Evolutionary conservation across 2,797 vertebrate genomes (phyloP), one percentile per base, ranked within the genome.

Genomic region (Leptatherina wallacei): DNA sequence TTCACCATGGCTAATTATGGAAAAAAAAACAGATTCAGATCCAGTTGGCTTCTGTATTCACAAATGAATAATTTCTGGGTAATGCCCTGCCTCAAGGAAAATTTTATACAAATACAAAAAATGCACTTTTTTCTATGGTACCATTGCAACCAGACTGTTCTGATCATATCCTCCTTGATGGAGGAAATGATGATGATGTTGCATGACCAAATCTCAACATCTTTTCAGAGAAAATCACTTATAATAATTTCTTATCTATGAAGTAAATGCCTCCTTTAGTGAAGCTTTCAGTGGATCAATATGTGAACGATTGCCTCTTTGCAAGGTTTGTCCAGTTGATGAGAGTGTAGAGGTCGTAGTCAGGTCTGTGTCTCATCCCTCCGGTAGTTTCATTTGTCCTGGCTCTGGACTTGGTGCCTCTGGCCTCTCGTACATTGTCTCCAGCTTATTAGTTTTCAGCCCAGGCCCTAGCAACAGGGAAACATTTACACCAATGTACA

Each of bases 401-500:
- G 36, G 33, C 35, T 85, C 70, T 79, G 86, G 62, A 65, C 65
- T 62, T 7, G 38, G 54, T 82, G 78, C 61, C 65, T 73, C 55
- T 61, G 52, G 69, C 44, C 77, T 52, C 4, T 72, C 30, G 70
- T 61, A 54, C 59, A 75, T 56, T 58, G 47, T 79, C 69, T 84
- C 59, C 4, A 20, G 30, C 65, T 76, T 74, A 85, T 91, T 87
- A 78, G 70, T 83, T 84, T 86, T 83, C 76, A 70, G 47, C 55
- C 73, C 82, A 79, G 74, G 71, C 82, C 88, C n/a, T 92, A 90
- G 92, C 92, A 93, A 93, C 93, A 84, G 75, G 70, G 71, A 91
- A 94, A 93, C 91, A 92, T 93, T 93, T 91, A 92, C 84, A 77
- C 60, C 42, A 44, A 71, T 73, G 57, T 59, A 80, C 66, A 64